Evolutionary conservation across 2,797 vertebrate species (phyloP).

Genomic region (Fratercula arctica): DNA sequence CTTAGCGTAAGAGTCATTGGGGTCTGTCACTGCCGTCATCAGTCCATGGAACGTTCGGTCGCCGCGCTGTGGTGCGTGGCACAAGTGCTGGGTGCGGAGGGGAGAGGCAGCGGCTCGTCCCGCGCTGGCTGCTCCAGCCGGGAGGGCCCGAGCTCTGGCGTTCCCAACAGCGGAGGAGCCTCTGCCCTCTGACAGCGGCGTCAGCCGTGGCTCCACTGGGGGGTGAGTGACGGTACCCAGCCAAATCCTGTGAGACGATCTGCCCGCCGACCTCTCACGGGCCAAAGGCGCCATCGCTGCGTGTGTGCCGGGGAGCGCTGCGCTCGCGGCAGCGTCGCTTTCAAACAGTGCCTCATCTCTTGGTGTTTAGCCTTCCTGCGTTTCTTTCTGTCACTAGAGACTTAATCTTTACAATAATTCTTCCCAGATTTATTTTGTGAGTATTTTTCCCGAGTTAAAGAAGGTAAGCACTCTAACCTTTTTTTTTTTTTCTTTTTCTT

Average conservation of each 20-base stretch:
- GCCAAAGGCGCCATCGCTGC: accelerated
- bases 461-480: not conserved
- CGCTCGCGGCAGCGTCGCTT: too few species aligned
- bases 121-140: accelerated
- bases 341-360: not conserved
- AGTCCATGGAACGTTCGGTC: not conserved
- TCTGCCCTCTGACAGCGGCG: not conserved
- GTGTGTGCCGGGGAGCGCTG: not conserved
- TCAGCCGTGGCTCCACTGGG: not conserved
- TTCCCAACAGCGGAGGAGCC: not conserved
- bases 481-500: not conserved
- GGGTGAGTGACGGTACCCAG: accelerated
- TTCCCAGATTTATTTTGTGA: not conserved
- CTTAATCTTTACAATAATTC: accelerated
- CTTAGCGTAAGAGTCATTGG: too few species aligned
- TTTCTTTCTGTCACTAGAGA: not conserved
- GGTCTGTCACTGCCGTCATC: too few species aligned
- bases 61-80: too few species aligned
- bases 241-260: not conserved
- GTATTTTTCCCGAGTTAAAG: not conserved
- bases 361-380: not conserved
- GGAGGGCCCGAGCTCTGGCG: not conserved
- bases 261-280: accelerated
- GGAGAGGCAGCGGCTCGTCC: not conserved
- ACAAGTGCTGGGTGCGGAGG: not conserved